Evolutionary conservation across 1,140 invertebrate genomes (phyloP), one percentile per base, ranked within the genome.

Genomic region (Panagrolaimus sp.): DNA sequence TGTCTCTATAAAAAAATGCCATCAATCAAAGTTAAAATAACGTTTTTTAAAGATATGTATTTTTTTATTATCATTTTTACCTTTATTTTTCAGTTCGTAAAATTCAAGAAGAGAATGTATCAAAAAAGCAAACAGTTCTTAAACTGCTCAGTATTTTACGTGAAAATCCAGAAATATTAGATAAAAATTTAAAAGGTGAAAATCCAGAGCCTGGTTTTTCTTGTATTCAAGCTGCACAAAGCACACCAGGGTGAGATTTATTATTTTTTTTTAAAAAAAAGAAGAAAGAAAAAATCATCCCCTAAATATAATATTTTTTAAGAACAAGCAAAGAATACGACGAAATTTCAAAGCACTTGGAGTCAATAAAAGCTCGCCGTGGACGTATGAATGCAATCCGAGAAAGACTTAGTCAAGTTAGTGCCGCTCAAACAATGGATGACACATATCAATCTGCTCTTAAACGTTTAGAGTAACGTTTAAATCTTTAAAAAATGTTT

Each of bases 271-370:
- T 20, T 57, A 14, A 57, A 57, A 38, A 38, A 38, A 38, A 38
- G 31, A 38, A 38, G 20, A 16, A 57, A 11, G 20, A 25, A 38
- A 38, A 25, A 27, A 27, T 57, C n/a, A n/a, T n/a, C n/a, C n/a
- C n/a, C n/a, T n/a, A n/a, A n/a, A 25, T 25, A 57, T 57, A 25
- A 57, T 25, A 20, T 57, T 20, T 27, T 57, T 57, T 20, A 20
- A 57, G 51, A 20, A 57, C 51, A 27, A 57, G 51, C 51, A 57
- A 20, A 27, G 51, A 57, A 57, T 57, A 57, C 51, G 51, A 57
- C 51, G 51, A 57, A 27, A 57, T 57, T 27, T 20, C 27, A 27
- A 20, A 27, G 20, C 51, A 57, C 27, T 57, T 57, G 51, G 51
- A 57, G 20, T 57, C 51, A 27, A 57, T 57, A 13, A 57, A 57